phyloP scores from a whole-genome alignment of 2,113 vertebrate species.

The Puntigrus tetrazona region DNA sequence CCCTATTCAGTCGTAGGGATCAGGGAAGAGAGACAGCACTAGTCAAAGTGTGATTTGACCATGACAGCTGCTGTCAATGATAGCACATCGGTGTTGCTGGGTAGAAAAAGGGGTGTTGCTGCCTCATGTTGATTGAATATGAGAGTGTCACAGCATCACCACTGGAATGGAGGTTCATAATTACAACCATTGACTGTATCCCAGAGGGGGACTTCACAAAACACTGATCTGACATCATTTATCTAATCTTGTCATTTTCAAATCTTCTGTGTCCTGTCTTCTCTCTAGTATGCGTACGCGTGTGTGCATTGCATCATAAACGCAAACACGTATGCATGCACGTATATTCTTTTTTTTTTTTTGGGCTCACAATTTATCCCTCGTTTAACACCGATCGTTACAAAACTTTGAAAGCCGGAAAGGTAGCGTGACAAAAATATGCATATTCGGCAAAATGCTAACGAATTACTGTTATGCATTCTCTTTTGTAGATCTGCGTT shows the following conservation, averaged over 20 bases:
- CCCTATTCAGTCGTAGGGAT: conserved; percentile 34
- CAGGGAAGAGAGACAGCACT: conserved; percentile 32
- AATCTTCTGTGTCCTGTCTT: background rate
- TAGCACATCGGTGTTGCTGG: conserved; percentile 59
- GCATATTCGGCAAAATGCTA: background rate
- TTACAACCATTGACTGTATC: conserved; percentile 42
- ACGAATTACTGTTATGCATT: background rate
- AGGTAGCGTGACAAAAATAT: background rate
- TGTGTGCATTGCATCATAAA: background rate
- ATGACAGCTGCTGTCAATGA: conserved; percentile 59
- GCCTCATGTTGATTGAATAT: conserved; percentile 58
- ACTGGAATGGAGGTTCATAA: conserved; percentile 42
- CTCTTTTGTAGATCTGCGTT: background rate
- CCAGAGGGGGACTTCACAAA: conserved; percentile 29
- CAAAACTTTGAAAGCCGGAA: background rate
- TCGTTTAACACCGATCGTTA: background rate
- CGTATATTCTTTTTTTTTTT: background rate
- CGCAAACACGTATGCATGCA: background rate
- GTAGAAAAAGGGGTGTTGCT: conserved; percentile 60
- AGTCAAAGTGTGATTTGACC: conserved; percentile 57
- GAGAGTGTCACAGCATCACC: conserved; percentile 52
- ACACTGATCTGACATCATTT: conserved; percentile 36
- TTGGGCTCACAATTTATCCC: background rate
- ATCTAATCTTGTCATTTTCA: conserved; percentile 1
- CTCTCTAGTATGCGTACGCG: background rate